Conservation (phyloP, 2,888 invertebrate genomes). For the Calliopum simillimum region DNA sequence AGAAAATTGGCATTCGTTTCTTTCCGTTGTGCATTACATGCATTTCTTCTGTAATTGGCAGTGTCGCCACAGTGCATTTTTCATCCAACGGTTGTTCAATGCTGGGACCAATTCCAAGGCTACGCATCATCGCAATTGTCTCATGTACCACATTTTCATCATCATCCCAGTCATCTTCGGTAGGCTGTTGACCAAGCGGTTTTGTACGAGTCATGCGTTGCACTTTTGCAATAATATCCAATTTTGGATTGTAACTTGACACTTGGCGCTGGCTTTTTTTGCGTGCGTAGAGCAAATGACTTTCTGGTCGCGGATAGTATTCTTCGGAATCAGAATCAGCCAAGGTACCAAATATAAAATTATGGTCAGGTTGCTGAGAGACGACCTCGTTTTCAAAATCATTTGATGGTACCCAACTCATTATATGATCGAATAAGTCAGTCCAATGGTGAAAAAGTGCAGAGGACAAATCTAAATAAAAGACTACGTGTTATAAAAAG, state of each 20-base stretch:
- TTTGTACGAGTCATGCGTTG: conserved; percentile 56
- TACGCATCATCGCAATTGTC: conserved; percentile 59
- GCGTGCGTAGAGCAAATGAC: conserved; percentile 52
- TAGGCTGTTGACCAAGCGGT: conserved; percentile 57
- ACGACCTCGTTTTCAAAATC: conserved; percentile 62
- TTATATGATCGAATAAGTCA: conserved; percentile 30
- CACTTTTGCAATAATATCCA: conserved; percentile 57
- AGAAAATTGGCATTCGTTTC: conserved; percentile 52
- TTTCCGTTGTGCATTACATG: conserved; percentile 51
- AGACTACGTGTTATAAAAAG: too few species aligned
- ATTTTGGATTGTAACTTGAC: conserved; percentile 39
- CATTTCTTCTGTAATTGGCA: conserved; percentile 46
- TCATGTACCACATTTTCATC: conserved; percentile 55
- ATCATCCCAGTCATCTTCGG: conserved; percentile 56
- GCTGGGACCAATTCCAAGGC: conserved; percentile 55
- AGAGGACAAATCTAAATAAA: too few species aligned
- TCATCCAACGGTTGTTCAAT: conserved; percentile 46
- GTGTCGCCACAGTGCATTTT: conserved; percentile 47
- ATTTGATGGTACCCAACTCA: conserved; percentile 57
- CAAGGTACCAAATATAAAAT: conserved; percentile 52
- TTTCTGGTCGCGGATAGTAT: conserved; percentile 46
- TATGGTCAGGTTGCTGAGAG: conserved; percentile 55
- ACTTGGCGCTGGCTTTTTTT: conserved; percentile 39
- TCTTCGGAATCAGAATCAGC: conserved; percentile 33
- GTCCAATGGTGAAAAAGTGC: too few species aligned